Conservation (phyloP, 2,797 vertebrate species). For the Sparidentex hasta region DNA sequence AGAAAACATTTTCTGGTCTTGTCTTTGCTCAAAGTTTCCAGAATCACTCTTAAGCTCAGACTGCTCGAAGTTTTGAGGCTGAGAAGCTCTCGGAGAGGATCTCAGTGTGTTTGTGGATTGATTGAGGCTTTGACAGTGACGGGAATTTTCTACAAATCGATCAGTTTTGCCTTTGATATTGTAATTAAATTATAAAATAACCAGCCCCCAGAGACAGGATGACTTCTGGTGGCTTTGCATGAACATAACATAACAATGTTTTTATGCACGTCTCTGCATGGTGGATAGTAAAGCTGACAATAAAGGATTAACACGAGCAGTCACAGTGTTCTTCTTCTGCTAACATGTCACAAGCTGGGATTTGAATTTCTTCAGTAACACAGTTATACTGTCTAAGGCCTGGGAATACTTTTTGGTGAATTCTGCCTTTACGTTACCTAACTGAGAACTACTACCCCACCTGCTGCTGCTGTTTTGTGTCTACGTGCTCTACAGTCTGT, state of each 20-base stretch:
- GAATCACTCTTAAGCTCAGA: too few species aligned
- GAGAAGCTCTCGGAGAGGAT: too few species aligned
- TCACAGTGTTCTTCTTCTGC: too few species aligned
- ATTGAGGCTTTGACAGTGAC: not conserved
- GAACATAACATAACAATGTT: too few species aligned
- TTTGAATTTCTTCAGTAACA: not conserved
- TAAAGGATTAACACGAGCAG: not conserved
- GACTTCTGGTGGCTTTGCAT: not conserved
- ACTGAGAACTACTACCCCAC: slow-evolving; percentile 20
- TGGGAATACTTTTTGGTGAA: not conserved
- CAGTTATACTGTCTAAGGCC: not conserved
- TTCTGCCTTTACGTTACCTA: not conserved
- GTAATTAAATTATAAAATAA: not conserved
- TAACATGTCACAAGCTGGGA: not conserved
- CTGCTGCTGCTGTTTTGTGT: slow-evolving; percentile 15
- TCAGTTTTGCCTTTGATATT: not conserved
- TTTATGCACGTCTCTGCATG: not conserved
- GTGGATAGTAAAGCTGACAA: not conserved
- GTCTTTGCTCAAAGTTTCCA: too few species aligned
- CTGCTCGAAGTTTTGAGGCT: too few species aligned
- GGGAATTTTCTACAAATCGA: not conserved
- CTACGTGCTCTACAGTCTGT: not conserved
- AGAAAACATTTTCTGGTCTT: too few species aligned
- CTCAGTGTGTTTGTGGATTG: too few species aligned
- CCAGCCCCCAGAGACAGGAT: not conserved